These are phyloP conservation scores for Eulemur rufifrons DNA, from an alignment of 2,113 vertebrate species.

Conservation along the genomic window DNA sequence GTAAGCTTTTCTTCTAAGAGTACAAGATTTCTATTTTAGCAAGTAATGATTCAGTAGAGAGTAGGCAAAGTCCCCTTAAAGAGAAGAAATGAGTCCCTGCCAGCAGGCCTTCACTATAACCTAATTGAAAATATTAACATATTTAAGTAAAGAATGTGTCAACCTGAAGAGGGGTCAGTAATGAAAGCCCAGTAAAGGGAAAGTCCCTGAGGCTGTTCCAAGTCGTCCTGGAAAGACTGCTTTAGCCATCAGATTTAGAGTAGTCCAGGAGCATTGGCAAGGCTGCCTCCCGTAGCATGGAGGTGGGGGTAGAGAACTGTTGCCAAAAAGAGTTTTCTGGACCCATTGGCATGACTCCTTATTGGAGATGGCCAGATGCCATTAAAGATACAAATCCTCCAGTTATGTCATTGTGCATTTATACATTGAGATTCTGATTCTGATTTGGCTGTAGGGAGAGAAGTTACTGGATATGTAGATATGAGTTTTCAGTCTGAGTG, in stretches of 20 bases:
- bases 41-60: neutral
- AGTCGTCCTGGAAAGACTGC: conserved; percentile 50
- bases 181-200: conserved; percentile 3
- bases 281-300: neutral
- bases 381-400: conserved; percentile 55
- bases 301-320: neutral
- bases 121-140: conserved; percentile 38
- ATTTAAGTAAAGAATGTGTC: conserved; percentile 15
- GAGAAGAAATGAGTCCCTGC: conserved; percentile 23
- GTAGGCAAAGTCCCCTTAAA: conserved; percentile 16
- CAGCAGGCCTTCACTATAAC: neutral
- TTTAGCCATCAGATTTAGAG: neutral
- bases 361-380: conserved; percentile 62
- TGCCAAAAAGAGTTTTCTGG: conserved; percentile 66
- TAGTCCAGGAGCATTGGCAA: conserved; percentile 30
- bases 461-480: neutral
- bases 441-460: neutral
- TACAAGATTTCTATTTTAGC: conserved; percentile 25
- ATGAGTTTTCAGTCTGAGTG: neutral
- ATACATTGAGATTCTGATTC: neutral
- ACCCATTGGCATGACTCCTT: conserved; percentile 45
- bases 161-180: neutral
- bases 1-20: neutral
- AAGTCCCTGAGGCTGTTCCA: neutral
- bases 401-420: neutral